These are phyloP conservation scores for Peucedramus taeniatus DNA, from an alignment of 2,113 vertebrate genomes.

Conservation along the genomic window DNA sequence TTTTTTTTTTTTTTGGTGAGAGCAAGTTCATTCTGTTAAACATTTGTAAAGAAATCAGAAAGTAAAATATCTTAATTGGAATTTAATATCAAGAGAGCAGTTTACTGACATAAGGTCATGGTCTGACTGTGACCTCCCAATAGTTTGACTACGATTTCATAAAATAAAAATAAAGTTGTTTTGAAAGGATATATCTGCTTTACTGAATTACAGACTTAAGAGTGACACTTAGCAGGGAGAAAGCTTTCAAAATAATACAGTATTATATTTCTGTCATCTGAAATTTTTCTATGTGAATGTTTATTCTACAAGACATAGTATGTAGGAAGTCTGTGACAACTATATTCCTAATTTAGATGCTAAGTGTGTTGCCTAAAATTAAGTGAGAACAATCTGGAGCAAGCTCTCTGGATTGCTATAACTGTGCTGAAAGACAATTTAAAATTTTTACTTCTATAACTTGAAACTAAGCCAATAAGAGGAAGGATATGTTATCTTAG, in stretches of 20 bases:
- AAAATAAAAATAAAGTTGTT: background rate
- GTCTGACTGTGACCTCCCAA: background rate
- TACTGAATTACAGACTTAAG: background rate
- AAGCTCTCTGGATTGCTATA: background rate
- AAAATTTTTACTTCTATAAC: background rate
- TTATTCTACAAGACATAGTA: background rate
- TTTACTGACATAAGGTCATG: background rate
- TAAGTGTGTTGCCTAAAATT: background rate
- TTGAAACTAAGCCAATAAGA: background rate
- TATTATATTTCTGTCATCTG: background rate
- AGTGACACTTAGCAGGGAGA: background rate
- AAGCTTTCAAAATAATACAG: background rate
- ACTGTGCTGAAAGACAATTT: background rate
- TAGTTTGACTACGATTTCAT: background rate
- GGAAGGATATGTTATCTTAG: background rate
- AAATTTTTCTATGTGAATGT: background rate
- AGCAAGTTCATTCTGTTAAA: background rate
- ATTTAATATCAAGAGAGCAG: background rate
- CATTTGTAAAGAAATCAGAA: background rate
- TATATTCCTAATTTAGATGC: background rate
- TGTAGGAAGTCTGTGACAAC: background rate
- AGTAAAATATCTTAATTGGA: background rate
- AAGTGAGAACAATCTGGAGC: background rate
- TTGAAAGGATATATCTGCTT: background rate
- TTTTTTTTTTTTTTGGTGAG: background rate